Conservation (phyloP, 2,797 vertebrate genomes). For the Sebastes diploproa region DNA sequence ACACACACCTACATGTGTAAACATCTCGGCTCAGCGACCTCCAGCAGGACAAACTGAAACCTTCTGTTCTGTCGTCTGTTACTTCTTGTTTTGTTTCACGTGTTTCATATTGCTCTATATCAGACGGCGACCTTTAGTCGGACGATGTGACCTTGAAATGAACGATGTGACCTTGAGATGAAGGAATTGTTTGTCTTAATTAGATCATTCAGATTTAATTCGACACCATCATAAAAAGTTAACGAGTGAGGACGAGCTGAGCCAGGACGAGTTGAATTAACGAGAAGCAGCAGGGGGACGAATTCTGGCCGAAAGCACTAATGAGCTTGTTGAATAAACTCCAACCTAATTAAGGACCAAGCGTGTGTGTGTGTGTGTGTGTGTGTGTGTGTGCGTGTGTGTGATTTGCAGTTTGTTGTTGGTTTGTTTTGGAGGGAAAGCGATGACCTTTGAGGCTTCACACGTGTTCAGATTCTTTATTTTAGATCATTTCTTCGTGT, state of each 20-base stretch:
- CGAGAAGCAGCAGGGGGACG: constrained; percentile 39
- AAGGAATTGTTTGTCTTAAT: constrained; percentile 7
- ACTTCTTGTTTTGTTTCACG: background rate
- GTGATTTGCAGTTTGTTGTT: background rate
- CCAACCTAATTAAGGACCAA: constrained; percentile 28
- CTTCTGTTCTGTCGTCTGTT: background rate
- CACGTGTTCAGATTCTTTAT: background rate
- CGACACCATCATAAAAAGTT: constrained; percentile 11
- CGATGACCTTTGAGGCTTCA: constrained; percentile 11
- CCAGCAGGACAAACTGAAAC: background rate
- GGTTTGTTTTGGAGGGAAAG: background rate
- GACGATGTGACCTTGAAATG: background rate
- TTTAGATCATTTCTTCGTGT: background rate
- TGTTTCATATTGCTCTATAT: background rate
- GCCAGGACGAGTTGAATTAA: constrained; percentile 26
- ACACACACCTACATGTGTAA: background rate
- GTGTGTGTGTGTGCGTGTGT: background rate
- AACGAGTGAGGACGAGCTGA: constrained; percentile 11
- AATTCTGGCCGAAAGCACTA: constrained; percentile 15
- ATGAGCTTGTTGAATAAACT: constrained; percentile 48
- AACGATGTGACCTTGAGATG: background rate
- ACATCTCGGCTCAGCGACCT: background rate
- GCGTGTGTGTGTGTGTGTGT: background rate
- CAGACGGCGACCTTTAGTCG: background rate
- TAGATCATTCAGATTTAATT: constrained; percentile 19